Percentiles rank a stretch among this genome's conserved stretches.
Evolutionary conservation across 1,140 invertebrate species (phyloP).

Genomic region (Drosophila nigrodunni): DNA sequence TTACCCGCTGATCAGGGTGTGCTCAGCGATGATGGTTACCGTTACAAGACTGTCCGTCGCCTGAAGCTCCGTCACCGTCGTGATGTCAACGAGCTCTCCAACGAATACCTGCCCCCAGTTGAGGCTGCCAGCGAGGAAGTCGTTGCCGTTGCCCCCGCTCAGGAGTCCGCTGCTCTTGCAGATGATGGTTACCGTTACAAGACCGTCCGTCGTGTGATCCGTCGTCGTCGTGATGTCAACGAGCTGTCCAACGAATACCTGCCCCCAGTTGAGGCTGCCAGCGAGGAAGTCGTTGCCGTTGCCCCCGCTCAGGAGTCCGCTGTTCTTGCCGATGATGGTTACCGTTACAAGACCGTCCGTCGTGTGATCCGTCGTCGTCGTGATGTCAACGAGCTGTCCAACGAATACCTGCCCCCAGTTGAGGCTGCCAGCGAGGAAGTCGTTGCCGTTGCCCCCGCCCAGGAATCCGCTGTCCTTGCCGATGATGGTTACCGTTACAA

Average conservation of each 20-base stretch:
- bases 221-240: constrained; percentile 67
- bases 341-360: constrained; percentile 74
- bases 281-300: constrained; percentile 35
- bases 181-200: constrained; percentile 73
- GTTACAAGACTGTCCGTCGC: constrained; percentile 77
- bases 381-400: constrained; percentile 64
- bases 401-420: constrained; percentile 64
- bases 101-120: constrained; percentile 64
- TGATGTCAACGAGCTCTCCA: constrained; percentile 67
- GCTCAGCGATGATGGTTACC: constrained; percentile 78
- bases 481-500: constrained; percentile 73
- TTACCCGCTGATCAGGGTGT: constrained; percentile 53
- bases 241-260: constrained; percentile 61
- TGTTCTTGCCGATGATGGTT: constrained; percentile 67
- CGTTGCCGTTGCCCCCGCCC: constrained; percentile 17
- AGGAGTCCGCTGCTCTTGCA: constrained; percentile 30
- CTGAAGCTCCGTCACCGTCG: constrained; percentile 71
- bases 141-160: constrained; percentile 24
- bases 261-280: constrained; percentile 56
- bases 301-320: constrained; percentile 30
- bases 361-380: constrained; percentile 64
- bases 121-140: constrained; percentile 29
- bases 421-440: constrained; percentile 32
- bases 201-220: constrained; percentile 68
- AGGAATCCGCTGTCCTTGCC: constrained; percentile 31